These are phyloP conservation scores for Lepisosteus osseus DNA, from an alignment of 2,113 vertebrate genomes.

Conservation along the genomic window DNA sequence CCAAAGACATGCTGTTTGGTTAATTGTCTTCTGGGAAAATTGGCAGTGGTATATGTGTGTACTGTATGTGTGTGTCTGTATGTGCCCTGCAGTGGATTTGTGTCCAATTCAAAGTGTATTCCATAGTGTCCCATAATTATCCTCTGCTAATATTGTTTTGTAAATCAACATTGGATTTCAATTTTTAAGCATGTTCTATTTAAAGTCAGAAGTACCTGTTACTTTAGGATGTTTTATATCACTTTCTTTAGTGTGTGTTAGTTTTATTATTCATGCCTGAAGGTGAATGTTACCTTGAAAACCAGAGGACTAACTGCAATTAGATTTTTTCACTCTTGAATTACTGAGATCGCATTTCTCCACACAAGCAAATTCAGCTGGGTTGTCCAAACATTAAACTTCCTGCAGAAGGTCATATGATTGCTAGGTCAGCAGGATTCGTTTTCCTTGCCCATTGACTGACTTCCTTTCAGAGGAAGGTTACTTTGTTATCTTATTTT, in stretches of 20 bases:
- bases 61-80: too few relatives aligned
- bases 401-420: conserved; percentile 9
- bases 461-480: conserved; percentile 13
- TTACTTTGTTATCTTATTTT: conserved; percentile 11
- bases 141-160: too few relatives aligned
- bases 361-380: neutral
- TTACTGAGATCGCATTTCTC: neutral
- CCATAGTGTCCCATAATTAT: too few relatives aligned
- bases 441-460: neutral
- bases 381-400: conserved; percentile 12
- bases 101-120: too few relatives aligned
- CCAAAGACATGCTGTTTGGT: too few relatives aligned
- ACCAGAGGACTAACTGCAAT: too few relatives aligned
- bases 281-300: neutral
- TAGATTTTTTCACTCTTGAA: neutral
- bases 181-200: neutral
- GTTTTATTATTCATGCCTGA: neutral
- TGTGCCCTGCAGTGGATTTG: too few relatives aligned
- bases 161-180: too few relatives aligned
- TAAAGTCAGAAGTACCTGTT: neutral
- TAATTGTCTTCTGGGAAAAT: too few relatives aligned
- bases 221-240: neutral
- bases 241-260: neutral
- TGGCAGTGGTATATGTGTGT: too few relatives aligned
- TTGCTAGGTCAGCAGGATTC: conserved; percentile 1